Percentiles rank a stretch among this genome's conserved stretches.
phyloP scores from a whole-genome alignment of 2,888 invertebrate species.

The Trichopria drosophilae region DNA sequence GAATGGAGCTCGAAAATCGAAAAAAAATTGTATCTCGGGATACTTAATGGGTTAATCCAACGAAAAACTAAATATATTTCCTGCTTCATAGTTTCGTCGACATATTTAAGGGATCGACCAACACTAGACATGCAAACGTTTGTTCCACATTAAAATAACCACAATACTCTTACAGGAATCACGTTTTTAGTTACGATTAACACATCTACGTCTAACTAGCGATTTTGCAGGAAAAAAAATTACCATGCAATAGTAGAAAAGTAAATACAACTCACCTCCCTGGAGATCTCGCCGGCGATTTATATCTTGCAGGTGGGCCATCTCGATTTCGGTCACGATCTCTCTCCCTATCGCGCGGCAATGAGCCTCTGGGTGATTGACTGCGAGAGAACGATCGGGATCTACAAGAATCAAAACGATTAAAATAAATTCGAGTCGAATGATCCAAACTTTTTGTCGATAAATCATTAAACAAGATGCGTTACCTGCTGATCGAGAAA shows the following conservation, averaged over 20 bases:
- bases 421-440: background rate
- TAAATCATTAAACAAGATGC: conserved; percentile 7
- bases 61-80: no score
- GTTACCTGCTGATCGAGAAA: conserved; percentile 63
- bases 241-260: conserved; percentile 2
- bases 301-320: conserved; percentile 48
- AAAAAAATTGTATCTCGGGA: no score
- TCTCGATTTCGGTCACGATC: conserved; percentile 48
- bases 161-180: no score
- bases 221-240: no score
- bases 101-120: no score
- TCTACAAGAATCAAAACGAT: conserved; percentile 53
- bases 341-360: conserved; percentile 57
- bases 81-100: no score
- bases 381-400: conserved; percentile 69
- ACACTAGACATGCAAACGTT: no score
- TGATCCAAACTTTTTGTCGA: background rate
- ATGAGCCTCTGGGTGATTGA: conserved; percentile 62
- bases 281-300: conserved; percentile 54
- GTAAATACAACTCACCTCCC: conserved; percentile 45
- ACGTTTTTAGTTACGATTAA: no score
- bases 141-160: no score
- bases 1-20: no score
- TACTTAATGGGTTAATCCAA: no score
- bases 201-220: no score